phyloP scores from a whole-genome alignment of 2,113 vertebrate species.

The Quiscalus mexicanus region DNA sequence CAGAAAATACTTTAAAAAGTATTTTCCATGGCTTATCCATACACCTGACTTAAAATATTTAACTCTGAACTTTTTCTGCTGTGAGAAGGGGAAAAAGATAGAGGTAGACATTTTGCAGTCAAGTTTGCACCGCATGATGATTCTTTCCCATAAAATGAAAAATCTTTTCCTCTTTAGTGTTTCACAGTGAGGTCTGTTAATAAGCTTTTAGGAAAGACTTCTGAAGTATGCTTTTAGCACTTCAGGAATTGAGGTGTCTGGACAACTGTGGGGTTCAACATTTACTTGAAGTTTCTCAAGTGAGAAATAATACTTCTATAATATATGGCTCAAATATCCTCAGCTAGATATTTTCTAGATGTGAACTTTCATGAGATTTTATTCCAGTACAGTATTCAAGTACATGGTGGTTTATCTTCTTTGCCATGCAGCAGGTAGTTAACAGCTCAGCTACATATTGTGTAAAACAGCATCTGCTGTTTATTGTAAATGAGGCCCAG shows the following conservation, averaged over 20 bases:
- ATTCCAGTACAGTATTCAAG: background rate
- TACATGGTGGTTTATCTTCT: background rate
- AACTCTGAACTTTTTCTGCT: background rate
- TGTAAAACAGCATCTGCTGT: background rate
- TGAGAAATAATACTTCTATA: background rate
- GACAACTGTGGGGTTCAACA: background rate
- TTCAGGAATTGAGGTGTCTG: background rate
- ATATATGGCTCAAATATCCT: background rate
- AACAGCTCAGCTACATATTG: background rate
- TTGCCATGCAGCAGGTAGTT: background rate
- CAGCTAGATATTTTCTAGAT: background rate
- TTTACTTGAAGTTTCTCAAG: background rate
- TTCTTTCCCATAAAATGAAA: background rate
- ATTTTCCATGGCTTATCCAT: background rate
- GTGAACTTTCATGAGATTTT: background rate
- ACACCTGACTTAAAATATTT: background rate
- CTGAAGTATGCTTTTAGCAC: background rate
- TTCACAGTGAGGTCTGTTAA: background rate
- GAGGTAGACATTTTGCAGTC: background rate
- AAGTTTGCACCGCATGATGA: fast-evolving
- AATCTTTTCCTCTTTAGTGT: background rate
- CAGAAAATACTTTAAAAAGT: background rate
- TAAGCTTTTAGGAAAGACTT: background rate
- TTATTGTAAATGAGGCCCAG: background rate
- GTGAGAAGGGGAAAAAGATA: background rate